Conservation (phyloP, 2,888 invertebrate genomes). For the Podabrus alpinus region DNA sequence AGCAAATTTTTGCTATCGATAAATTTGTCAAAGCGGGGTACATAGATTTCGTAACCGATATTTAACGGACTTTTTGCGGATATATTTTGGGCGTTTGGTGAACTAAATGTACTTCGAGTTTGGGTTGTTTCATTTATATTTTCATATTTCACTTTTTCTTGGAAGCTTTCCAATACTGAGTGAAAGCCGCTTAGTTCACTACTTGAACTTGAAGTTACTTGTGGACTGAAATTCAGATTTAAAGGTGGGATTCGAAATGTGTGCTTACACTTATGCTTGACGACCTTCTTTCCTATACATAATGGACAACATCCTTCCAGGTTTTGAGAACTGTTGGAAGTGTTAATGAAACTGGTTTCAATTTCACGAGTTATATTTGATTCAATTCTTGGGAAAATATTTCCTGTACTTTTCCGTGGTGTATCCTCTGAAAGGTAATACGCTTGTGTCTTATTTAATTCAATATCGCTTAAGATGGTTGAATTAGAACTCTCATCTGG, state of each 20-base stretch:
- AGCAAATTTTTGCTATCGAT: neutral
- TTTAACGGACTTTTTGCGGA: slow-evolving; percentile 16
- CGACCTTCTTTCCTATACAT: neutral
- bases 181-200: neutral
- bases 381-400: neutral
- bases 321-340: neutral
- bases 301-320: neutral
- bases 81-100: neutral
- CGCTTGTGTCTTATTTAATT: neutral
- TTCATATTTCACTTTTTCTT: slow-evolving; percentile 17
- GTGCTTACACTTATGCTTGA: neutral
- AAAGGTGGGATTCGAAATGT: neutral
- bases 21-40: slow-evolving; percentile 8
- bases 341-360: slow-evolving; percentile 15
- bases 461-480: neutral
- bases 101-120: neutral
- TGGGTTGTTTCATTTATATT: slow-evolving; percentile 19
- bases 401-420: neutral
- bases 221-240: slow-evolving; percentile 6
- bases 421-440: neutral
- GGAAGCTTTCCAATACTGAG: neutral
- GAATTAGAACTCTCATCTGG: neutral
- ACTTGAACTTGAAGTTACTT: neutral
- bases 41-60: slow-evolving; percentile 5
- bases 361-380: neutral